A percentile compares a stretch with the other conserved stretches of the same genome.
phyloP scores from a whole-genome alignment of 2,888 invertebrate species.

The Patella depressa region DNA sequence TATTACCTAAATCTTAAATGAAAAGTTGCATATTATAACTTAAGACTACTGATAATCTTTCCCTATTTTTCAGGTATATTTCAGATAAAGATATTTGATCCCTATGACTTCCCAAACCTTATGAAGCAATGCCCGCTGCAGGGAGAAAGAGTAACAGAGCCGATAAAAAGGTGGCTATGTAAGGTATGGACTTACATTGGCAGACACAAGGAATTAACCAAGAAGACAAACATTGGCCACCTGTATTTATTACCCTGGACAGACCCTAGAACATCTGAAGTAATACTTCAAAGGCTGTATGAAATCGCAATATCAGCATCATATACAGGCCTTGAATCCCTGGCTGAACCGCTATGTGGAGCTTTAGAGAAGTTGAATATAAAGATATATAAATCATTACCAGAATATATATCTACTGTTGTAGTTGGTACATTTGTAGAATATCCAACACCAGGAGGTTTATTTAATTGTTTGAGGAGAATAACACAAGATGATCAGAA shows the following conservation, averaged over 20 bases:
- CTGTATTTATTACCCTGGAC: too few relatives aligned
- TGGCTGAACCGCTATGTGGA: background rate
- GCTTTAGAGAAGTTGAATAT: background rate
- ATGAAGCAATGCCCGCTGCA: too few relatives aligned
- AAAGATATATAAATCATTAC: background rate
- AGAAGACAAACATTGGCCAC: background rate
- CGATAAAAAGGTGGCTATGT: too few relatives aligned
- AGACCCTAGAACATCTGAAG: too few relatives aligned
- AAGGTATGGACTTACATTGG: background rate
- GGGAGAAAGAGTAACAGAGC: too few relatives aligned
- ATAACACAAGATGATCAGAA: background rate
- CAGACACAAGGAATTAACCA: background rate
- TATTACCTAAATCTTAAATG: too few relatives aligned
- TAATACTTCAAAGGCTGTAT: too few relatives aligned
- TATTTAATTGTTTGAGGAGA: constrained; percentile 15
- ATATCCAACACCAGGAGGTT: constrained; percentile 24
- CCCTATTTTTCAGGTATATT: too few relatives aligned
- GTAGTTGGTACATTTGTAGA: constrained; percentile 23
- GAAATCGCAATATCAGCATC: background rate
- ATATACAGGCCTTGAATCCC: background rate
- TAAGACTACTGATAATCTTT: too few relatives aligned
- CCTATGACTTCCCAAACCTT: too few relatives aligned
- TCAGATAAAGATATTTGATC: too few relatives aligned
- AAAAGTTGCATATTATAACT: too few relatives aligned
- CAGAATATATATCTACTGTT: background rate